Evolutionary conservation across 2,797 vertebrate genomes (phyloP), one percentile per base, ranked within the genome.

Genomic region (Karalla daura): DNA sequence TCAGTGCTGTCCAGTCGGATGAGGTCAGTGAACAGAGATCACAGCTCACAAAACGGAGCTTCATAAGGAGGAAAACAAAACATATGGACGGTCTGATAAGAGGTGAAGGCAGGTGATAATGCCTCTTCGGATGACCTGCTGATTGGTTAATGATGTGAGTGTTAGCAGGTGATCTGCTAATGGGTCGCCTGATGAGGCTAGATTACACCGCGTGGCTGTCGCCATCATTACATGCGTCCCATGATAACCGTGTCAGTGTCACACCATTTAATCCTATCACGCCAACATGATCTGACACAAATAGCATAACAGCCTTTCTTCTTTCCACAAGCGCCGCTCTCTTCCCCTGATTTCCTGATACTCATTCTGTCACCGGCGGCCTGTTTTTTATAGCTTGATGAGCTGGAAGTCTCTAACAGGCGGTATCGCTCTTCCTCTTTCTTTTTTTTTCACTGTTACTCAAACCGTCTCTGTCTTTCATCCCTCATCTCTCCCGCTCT

Each of bases 91-190:
- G 76, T 65, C 40, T 65, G 83, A 85, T 81, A 81, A 67, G 30
- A 78, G 59, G 75, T 54, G 81, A 74, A 74, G 56, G 69, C 78
- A 63, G 37, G 78, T 86, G 79, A 85, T 82, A 60, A n/a, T 30
- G 33, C 63, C 30, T 53, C 63, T 75, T 72, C 73, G 60, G 65
- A 80, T 85, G 76, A 76, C 81, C 67, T 52, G 69, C 85, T 87
- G 83, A 89, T 89, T 86, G 82, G 84, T 79, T 89, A 87, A 90
- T 89, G 81, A 82, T 72, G 79, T 78, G 86, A 71, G 63, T 56
- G 81, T 82, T 81, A 68, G 74, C 83, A 86, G 82, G 78, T 82
- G 85, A 88, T 90, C 85, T 72, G 74, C 80, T 86, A 90, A 89
- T 88, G 78, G 74, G 62, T 47, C 52, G 62, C 67, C 62, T 84